Base-by-base conservation (phyloP, 2,888 invertebrate species). In the Lithophane semibrunnea region DNA sequence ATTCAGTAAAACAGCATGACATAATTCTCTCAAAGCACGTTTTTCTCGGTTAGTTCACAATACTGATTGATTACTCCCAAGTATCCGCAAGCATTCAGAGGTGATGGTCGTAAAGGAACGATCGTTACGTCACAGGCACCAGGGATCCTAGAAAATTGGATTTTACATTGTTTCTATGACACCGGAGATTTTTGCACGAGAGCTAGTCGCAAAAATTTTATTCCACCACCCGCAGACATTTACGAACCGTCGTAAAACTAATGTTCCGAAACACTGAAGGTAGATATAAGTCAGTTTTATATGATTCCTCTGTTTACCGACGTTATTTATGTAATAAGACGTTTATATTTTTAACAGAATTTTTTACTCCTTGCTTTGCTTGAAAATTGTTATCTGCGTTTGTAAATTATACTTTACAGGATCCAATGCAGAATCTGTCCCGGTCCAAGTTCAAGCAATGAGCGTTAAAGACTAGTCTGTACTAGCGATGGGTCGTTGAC, bases 131-230 rank as follows among this genome's bases (percentile, higher is more conserved):
- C 73, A 64, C 78, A 49, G 56, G 69, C 66, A 88, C 86, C 75
- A 74, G 86, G 88, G 89, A 89, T 87, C 87, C 80, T 88, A 89
- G 91, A 89, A 92, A 92, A 94, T 94, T 93, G 91, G 91, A 91
- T 94, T 92, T 90, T 90, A 94, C 93, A 92, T 92, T 93, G 93
- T 93, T 89, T 90, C 91, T 77, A 80, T 78, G 80, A 79, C 79
- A 88, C 86, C 84, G 88, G 88, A 88, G 88, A 87, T 90, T 89
- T 90, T 89, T 79, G 88, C 86, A 77, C 85, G 84, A 85, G 80
- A 88, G 76, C 86, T 92, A 87, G 90, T 90, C 91, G 88, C 91
- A 91, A 92, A 91, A 89, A 67, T 91, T 86, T 92, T 92, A 92
- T 93, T 91, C 86, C 86, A 84, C 89, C 86, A 84, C 89, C 89